Evolutionary conservation across 2,888 invertebrate species (phyloP).

Genomic region (Empis livida): DNA sequence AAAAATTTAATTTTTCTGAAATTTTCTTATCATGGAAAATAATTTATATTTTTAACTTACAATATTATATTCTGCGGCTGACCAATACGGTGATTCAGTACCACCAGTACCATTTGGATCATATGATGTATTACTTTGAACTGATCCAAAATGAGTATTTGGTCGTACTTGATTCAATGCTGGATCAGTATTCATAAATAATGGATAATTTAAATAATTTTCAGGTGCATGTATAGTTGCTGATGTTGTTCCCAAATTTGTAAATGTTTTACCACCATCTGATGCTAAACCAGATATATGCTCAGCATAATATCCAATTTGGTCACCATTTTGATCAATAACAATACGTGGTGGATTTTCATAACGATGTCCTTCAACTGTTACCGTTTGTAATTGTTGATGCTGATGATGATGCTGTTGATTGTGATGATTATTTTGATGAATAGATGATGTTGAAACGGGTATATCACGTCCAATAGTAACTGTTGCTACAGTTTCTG

Average conservation of each 20-base stretch:
- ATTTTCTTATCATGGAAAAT: too few species aligned
- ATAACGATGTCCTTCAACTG: not conserved
- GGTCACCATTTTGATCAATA: not conserved
- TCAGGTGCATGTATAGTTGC: constrained; percentile 3
- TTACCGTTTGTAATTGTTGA: not conserved
- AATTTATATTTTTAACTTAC: too few species aligned
- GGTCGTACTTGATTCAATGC: constrained; percentile 26
- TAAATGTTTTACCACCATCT: constrained; percentile 30
- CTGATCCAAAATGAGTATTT: constrained; percentile 18
- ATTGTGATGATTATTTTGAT: not conserved
- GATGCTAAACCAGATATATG: not conserved
- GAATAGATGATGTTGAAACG: too few species aligned
- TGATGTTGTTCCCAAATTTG: constrained; percentile 25
- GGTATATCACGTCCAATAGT: too few species aligned
- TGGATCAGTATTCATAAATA: constrained; percentile 30
- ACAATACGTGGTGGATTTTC: not conserved
- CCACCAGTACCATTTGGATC: constrained; percentile 23
- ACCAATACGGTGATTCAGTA: constrained; percentile 20
- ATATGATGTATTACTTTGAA: constrained; percentile 13
- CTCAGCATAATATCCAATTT: not conserved
- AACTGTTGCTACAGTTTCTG: too few species aligned
- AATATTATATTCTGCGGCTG: not conserved
- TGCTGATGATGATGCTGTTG: not conserved
- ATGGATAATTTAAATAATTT: constrained; percentile 7
- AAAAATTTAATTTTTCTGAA: not conserved